Evolutionary conservation across 1,140 invertebrate genomes (phyloP).

Genomic region (Cotesia vestalis): DNA sequence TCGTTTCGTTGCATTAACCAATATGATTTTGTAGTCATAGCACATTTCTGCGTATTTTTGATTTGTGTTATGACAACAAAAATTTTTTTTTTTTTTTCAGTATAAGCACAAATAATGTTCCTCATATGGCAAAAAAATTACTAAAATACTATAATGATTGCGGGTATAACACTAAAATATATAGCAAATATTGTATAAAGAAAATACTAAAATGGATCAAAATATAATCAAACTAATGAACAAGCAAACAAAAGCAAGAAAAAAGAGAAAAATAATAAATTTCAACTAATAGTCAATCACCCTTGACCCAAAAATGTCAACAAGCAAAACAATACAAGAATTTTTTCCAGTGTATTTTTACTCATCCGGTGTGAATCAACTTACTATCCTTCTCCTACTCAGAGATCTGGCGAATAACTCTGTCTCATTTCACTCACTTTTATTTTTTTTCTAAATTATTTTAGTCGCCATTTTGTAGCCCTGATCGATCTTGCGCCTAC

Average conservation of each 20-base stretch:
- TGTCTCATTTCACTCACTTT: slow-evolving; percentile 26
- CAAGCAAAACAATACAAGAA: slow-evolving; percentile 36
- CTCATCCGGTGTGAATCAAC: slow-evolving; percentile 34
- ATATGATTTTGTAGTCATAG: no score
- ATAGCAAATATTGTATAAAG: no score
- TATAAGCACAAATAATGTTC: no score
- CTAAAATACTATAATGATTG: no score
- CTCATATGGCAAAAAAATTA: no score
- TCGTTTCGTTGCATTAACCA: no score
- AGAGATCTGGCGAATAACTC: background rate
- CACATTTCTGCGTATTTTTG: no score
- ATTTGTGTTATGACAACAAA: no score
- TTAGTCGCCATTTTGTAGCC: slow-evolving; percentile 54
- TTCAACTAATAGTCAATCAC: slow-evolving; percentile 33
- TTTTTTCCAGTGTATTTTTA: slow-evolving; percentile 34
- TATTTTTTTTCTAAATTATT: background rate
- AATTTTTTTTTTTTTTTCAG: no score
- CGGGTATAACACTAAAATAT: no score
- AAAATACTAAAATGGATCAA: background rate
- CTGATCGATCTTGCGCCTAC: slow-evolving; percentile 59
- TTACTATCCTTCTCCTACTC: slow-evolving; percentile 35
- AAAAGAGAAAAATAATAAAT: slow-evolving; percentile 22
- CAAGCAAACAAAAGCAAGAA: background rate
- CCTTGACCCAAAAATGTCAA: slow-evolving; percentile 41
- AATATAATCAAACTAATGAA: background rate